phyloP scores from a whole-genome alignment of 2,113 vertebrate species.

The Chlorodrepanis virens region DNA sequence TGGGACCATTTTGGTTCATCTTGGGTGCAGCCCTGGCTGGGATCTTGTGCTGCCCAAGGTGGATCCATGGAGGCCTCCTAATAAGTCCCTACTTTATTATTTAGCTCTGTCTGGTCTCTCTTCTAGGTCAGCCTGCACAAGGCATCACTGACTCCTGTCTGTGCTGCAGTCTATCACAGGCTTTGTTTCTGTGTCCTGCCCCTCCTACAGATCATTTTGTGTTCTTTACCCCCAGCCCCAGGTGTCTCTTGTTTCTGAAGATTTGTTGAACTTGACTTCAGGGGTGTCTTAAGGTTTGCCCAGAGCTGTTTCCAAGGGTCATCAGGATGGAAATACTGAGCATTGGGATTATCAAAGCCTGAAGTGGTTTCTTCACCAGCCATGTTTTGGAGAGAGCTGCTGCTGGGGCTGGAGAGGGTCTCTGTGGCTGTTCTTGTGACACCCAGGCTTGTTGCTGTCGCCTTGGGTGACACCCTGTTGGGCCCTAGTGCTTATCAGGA shows the following conservation, averaged over 20 bases:
- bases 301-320: neutral
- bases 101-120: neutral
- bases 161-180: accelerated
- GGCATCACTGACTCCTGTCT: neutral
- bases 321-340: neutral
- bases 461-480: neutral
- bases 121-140: neutral
- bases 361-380: neutral
- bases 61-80: neutral
- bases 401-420: neutral
- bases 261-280: neutral
- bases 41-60: neutral
- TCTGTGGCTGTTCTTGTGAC: neutral
- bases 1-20: neutral
- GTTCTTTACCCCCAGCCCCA: neutral
- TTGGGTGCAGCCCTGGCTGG: neutral
- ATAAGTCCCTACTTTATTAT: neutral
- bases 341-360: neutral
- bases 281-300: neutral
- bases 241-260: neutral
- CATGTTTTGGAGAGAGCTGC: neutral
- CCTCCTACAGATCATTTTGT: neutral
- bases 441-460: neutral
- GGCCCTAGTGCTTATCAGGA: neutral
- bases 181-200: neutral